Evolutionary conservation across 2,113 vertebrate species (phyloP).

Genomic region (Ginglymostoma cirratum): DNA sequence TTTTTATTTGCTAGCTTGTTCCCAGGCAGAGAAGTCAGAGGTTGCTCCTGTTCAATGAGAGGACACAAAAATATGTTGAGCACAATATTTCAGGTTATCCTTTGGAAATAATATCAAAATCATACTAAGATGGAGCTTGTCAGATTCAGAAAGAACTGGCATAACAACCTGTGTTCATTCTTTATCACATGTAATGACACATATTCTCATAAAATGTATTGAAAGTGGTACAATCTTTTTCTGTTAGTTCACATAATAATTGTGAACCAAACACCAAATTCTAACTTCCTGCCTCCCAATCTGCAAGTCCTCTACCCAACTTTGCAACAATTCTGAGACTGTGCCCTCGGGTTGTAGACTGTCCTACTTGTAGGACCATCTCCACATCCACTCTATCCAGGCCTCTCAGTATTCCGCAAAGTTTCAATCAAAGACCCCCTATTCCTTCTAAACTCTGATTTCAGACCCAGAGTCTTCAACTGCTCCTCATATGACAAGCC

Average conservation of each 20-base stretch:
- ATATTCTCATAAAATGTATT: background rate
- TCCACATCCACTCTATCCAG: too few relatives aligned
- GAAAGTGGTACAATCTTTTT: background rate
- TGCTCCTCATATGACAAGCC: too few relatives aligned
- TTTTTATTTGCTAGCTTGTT: background rate
- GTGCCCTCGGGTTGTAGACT: too few relatives aligned
- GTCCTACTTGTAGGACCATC: too few relatives aligned
- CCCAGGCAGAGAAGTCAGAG: background rate
- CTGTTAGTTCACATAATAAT: background rate
- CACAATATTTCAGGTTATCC: background rate
- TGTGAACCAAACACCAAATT: background rate
- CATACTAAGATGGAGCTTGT: background rate
- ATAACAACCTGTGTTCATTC: background rate
- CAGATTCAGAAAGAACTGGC: background rate
- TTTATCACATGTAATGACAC: background rate
- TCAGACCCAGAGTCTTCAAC: too few relatives aligned
- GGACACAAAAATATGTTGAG: background rate
- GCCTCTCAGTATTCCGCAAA: too few relatives aligned
- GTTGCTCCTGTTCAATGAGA: background rate
- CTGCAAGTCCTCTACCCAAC: too few relatives aligned
- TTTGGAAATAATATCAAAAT: background rate
- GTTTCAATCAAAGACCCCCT: too few relatives aligned
- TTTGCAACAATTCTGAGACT: too few relatives aligned
- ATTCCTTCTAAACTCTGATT: too few relatives aligned
- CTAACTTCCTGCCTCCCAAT: background rate